Evolutionary conservation across 2,797 vertebrate species (phyloP), one percentile per base, ranked within the genome.

Genomic region (Malurus leucopterus): DNA sequence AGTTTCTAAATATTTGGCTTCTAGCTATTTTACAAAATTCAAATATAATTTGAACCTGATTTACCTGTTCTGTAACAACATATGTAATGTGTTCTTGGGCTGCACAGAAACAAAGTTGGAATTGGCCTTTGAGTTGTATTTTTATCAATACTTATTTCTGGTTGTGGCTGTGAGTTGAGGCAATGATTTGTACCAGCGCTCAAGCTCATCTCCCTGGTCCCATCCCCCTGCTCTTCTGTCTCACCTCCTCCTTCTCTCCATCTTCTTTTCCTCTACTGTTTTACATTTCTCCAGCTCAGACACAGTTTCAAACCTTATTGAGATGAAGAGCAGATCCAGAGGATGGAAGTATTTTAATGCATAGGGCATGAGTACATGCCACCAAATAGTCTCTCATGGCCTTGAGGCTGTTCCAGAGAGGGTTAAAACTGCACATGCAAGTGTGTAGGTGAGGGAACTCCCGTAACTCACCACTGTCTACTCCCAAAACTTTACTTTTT

Each of bases 11-110:
- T 63, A 47, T 4, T 2, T 63, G 15, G 29, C 58, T 67, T 65
- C 41, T 21, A 40, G 15, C 36, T 71, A 26, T 30, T 62, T 55
- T 63, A 30, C 7, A 43, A 51, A 69, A 89, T 29, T 67, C 17
- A 74, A 46, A 40, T 67, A 11, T 22, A 57, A 7, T 53, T 55
- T 27, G n/a, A 59, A 43, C 16, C 11, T 38, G 15, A 57, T 44
- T 67, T 69, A 44, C 30, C 61, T 49, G 12, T 43, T 85, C 61
- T 73, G 1, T 67, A 38, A 8, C 30, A 51, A 43, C 0, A 0
- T 16, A 26, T 50, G 38, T 20, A n/a, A 23, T 8, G 16, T 50
- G 5, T 67, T 19, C 50, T n/a, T 54, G 38, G 22, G 38, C 47
- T 61, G 49, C 62, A 47, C 53, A 83, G 83, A 63, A 83, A 13